Conservation (phyloP, 2,888 invertebrate species). For the Cyaniris semiargus region DNA sequence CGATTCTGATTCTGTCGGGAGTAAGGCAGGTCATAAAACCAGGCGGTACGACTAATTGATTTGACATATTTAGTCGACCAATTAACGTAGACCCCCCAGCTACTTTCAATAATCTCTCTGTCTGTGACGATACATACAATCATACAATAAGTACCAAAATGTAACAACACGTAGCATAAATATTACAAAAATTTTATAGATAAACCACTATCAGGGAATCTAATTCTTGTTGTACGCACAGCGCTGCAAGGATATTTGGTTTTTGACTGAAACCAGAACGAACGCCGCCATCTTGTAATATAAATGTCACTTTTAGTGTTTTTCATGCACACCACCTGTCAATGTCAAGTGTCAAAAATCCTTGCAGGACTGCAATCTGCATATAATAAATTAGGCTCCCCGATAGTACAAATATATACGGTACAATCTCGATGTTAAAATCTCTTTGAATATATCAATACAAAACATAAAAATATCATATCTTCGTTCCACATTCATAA, state of each 20-base stretch:
- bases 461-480: conserved; percentile 20
- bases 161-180: background rate
- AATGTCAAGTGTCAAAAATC: background rate
- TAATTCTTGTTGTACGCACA: background rate
- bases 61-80: no score
- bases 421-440: background rate
- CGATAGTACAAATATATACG: background rate
- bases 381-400: background rate
- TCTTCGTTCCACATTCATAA: background rate
- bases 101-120: no score
- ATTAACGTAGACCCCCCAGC: no score
- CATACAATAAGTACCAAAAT: background rate
- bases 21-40: no score
- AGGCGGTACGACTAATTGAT: no score
- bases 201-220: background rate
- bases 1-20: no score
- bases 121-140: no score
- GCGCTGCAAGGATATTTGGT: background rate
- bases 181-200: background rate
- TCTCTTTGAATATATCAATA: background rate
- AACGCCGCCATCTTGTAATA: background rate
- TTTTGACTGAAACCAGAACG: background rate
- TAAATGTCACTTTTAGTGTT: background rate
- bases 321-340: background rate
- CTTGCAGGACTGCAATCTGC: background rate